A percentile compares a stretch with the other conserved stretches of the same genome.
phyloP scores from a whole-genome alignment of 2,113 vertebrate genomes.

The Gavialis gangeticus region DNA sequence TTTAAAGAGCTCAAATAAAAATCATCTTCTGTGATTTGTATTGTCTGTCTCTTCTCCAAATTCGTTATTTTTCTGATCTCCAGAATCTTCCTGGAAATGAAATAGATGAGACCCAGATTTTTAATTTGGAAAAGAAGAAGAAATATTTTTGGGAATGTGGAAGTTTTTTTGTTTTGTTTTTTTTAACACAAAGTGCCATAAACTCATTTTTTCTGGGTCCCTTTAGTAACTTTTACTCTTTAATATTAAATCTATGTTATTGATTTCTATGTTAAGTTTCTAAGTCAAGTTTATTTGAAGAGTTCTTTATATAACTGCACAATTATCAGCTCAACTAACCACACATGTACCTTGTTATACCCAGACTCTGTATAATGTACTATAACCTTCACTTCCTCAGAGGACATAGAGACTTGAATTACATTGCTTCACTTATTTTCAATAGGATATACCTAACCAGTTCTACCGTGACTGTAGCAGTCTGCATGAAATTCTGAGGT shows the following conservation, averaged over 20 bases:
- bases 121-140: not conserved
- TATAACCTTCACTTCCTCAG: rapidly evolving
- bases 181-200: not conserved
- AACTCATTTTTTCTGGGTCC: not conserved
- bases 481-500: constrained; percentile 93
- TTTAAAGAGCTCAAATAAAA: not conserved
- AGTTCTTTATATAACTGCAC: not conserved
- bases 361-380: not conserved
- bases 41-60: no score
- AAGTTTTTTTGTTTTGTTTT: not conserved
- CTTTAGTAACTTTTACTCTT: rapidly evolving
- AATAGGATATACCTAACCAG: constrained; percentile 95
- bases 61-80: not conserved
- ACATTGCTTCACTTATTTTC: constrained; percentile 51
- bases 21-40: not conserved
- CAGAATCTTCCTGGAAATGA: not conserved
- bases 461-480: constrained; percentile 90
- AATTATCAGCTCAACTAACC: not conserved
- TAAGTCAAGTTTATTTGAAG: not conserved
- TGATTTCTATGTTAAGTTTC: not conserved
- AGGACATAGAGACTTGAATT: not conserved
- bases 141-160: not conserved
- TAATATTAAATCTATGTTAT: not conserved
- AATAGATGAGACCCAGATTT: not conserved
- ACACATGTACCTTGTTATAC: not conserved